phyloP scores from a whole-genome alignment of 23 tunicate genomes.

The Oikopleura vanhoeffeni region DNA sequence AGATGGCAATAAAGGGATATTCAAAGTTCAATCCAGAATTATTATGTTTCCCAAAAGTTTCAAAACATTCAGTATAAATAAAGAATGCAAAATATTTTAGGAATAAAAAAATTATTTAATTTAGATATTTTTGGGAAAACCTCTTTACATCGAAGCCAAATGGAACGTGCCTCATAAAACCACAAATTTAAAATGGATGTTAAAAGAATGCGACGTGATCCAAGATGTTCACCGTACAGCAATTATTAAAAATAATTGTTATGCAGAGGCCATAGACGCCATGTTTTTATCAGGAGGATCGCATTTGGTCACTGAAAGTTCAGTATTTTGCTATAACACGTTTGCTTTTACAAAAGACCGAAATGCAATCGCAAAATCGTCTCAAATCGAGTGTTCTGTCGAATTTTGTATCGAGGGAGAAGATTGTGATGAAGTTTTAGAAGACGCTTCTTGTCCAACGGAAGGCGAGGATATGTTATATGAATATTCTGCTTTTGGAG shows the following conservation, averaged over 20 bases:
- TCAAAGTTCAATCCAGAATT: too few relatives aligned
- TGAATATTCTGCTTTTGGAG: too few relatives aligned
- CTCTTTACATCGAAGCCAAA: background rate
- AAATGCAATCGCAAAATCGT: background rate
- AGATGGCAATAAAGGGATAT: too few relatives aligned
- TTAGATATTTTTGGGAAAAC: background rate
- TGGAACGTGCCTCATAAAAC: background rate
- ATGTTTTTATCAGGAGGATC: background rate
- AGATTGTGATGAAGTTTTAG: background rate
- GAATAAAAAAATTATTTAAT: background rate
- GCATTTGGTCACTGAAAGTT: background rate
- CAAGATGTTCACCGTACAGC: background rate
- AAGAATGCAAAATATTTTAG: background rate
- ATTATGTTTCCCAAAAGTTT: too few relatives aligned
- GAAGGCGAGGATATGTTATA: too few relatives aligned
- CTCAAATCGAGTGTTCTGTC: background rate
- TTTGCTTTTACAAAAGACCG: background rate
- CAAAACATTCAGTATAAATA: too few relatives aligned
- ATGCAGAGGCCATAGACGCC: background rate
- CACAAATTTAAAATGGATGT: background rate
- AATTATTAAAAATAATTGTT: background rate
- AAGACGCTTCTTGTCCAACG: background rate
- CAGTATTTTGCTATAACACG: background rate
- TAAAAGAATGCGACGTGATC: background rate
- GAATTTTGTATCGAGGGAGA: background rate